A percentile compares a stretch with the other conserved stretches of the same genome.
Evolutionary conservation across 2,797 vertebrate species (phyloP).

Genomic region (Gobionotothen gibberifrons): DNA sequence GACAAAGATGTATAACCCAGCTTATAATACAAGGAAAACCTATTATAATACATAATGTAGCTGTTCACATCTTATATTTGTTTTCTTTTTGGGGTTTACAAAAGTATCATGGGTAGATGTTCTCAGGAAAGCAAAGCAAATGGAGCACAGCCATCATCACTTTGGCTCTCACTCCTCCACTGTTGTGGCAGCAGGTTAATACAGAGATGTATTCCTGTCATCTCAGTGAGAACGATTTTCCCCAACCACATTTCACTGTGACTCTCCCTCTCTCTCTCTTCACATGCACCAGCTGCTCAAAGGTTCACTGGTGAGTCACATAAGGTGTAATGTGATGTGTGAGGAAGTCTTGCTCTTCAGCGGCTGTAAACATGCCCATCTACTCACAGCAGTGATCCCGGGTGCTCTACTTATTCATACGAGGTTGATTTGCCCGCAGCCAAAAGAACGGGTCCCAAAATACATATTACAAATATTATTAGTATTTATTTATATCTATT

Average conservation of each 20-base stretch:
- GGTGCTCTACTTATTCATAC: neutral
- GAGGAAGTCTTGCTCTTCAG: slow-evolving; percentile 31
- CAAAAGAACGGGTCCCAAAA: neutral
- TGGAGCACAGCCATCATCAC: slow-evolving; percentile 8
- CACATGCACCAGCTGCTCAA: slow-evolving; percentile 58
- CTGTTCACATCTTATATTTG: neutral
- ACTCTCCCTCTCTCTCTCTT: slow-evolving; percentile 17
- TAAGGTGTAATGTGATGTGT: slow-evolving; percentile 42
- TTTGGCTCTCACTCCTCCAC: slow-evolving; percentile 26
- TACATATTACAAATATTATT: neutral
- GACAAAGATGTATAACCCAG: neutral
- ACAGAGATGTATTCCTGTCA: slow-evolving; percentile 52
- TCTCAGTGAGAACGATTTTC: slow-evolving; percentile 36
- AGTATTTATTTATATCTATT: slow-evolving; percentile 12
- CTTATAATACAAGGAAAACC: neutral
- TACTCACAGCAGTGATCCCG: neutral
- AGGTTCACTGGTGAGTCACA: slow-evolving; percentile 57
- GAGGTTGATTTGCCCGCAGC: neutral
- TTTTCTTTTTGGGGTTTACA: neutral
- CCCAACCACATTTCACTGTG: slow-evolving; percentile 35
- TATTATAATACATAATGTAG: neutral
- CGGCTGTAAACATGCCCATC: slow-evolving; percentile 31
- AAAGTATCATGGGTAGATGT: neutral
- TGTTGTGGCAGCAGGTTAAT: slow-evolving; percentile 55
- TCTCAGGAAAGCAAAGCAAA: slow-evolving; percentile 1